Evolutionary conservation across 2,888 invertebrate genomes (phyloP).

Genomic region (Lydus trimaculatus): DNA sequence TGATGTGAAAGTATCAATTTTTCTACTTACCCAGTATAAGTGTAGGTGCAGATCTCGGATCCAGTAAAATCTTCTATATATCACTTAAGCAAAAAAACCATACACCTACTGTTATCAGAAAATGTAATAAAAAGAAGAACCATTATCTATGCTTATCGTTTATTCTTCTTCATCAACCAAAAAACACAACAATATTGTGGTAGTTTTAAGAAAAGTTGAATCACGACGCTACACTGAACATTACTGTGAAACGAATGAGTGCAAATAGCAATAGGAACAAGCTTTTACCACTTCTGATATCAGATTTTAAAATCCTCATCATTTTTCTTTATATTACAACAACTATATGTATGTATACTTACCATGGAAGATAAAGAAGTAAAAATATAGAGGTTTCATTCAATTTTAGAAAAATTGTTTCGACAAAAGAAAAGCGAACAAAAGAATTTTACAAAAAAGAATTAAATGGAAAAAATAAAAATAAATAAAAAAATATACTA

Average conservation of each 20-base stretch:
- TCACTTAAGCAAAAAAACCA: too few relatives aligned
- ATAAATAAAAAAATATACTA: neutral
- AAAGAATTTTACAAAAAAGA: neutral
- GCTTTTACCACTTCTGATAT: conserved; percentile 8
- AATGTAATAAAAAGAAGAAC: too few relatives aligned
- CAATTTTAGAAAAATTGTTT: neutral
- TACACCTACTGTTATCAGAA: too few relatives aligned
- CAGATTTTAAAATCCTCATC: conserved; percentile 1
- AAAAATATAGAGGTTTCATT: neutral
- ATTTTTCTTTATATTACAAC: neutral
- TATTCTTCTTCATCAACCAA: too few relatives aligned
- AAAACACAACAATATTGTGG: too few relatives aligned
- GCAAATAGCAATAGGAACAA: conserved; percentile 10
- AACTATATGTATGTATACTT: too few relatives aligned
- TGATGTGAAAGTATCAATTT: neutral
- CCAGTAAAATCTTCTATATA: too few relatives aligned
- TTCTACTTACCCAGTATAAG: too few relatives aligned
- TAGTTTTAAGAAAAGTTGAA: conserved; percentile 1
- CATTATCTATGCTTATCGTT: too few relatives aligned
- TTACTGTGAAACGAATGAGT: conserved; percentile 14
- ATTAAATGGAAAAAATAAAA: neutral
- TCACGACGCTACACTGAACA: conserved; percentile 13
- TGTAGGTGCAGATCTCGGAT: too few relatives aligned
- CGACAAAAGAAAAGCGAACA: neutral
- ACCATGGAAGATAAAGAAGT: neutral